A percentile compares a stretch with the other conserved stretches of the same genome.
These are phyloP conservation scores for Tholera decimalis DNA, from an alignment of 2,888 invertebrate species.

Conservation along the genomic window DNA sequence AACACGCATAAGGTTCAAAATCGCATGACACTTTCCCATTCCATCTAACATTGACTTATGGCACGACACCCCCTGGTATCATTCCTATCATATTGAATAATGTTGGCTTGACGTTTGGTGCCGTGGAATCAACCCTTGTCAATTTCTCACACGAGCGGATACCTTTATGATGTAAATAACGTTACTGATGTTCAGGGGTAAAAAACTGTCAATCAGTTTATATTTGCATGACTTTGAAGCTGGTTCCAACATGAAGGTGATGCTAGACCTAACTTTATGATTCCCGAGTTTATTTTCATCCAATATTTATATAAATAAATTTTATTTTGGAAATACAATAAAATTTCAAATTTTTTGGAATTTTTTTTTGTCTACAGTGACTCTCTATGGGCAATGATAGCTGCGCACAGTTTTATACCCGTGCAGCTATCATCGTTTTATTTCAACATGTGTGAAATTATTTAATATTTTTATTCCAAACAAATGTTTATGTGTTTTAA, in stretches of 20 bases:
- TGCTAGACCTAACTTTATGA: too few relatives aligned
- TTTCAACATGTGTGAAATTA: too few relatives aligned
- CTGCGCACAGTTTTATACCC: too few relatives aligned
- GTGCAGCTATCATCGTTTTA: too few relatives aligned
- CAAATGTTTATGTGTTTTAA: too few relatives aligned
- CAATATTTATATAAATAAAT: too few relatives aligned
- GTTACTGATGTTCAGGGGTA: constrained; percentile 25
- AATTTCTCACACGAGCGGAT: constrained; percentile 44
- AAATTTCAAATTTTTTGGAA: too few relatives aligned
- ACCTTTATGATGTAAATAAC: constrained; percentile 52
- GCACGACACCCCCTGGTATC: constrained; percentile 1
- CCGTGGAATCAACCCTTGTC: constrained; percentile 48
- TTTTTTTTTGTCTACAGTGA: too few relatives aligned
- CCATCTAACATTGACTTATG: neutral
- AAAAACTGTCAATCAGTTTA: constrained; percentile 43
- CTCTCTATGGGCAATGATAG: too few relatives aligned
- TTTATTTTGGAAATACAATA: neutral
- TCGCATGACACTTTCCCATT: neutral
- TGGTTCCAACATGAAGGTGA: constrained; percentile 5
- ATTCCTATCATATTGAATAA: constrained; percentile 21
- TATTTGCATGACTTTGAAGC: constrained; percentile 34
- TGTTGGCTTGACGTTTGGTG: constrained; percentile 32
- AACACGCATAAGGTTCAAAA: neutral
- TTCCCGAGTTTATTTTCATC: neutral
- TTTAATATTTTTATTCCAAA: too few relatives aligned